Base-by-base conservation (phyloP, 1,140 invertebrate genomes). In the Leptoteleia sp. region DNA sequence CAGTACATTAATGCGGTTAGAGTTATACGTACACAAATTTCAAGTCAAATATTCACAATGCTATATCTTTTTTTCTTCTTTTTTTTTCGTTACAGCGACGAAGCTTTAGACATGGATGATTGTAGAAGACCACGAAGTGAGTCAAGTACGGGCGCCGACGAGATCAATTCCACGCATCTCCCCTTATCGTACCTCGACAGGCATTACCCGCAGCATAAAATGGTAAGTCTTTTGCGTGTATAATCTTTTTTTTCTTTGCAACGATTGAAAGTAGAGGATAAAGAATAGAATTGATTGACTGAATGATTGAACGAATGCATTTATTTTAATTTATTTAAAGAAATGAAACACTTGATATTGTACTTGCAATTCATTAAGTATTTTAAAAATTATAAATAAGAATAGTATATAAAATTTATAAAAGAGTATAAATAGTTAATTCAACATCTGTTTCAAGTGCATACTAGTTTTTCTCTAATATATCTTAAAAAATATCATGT, bases 101-200 rank as follows among this genome's bases (percentile, higher is more conserved):
- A 93, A 35, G 91, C 91, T 68, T 90, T 93, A 71, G 93, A 94
- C 75, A 90, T 91, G 80, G 93, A 93, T 57, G 93, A 93, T 64
- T 91, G 91, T 85, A 90, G 90, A 57, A 91, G 94, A 59, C 92
- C 93, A 55, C 91, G 94, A 67, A 95, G 93, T 15, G 94, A 96
- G 86, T 95, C 94, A 8, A 92, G 91, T 47, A 91, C 90, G 55
- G 93, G 92, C 0, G 92, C 90, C 57, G 93, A 94, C 80, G 94
- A 95, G 79, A 92, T 93, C 48, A 93, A 94, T 79, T 93, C 94
- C 75, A 92, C 92, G 85, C 92, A 93, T 81, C 91, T 93, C 47
- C 88, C 92, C 75, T 89, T 90, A 68, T 88, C 89, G 67, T 89
- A 89, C 73, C 81, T 89, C 64, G 88, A 90, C 65, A 86, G 82